Evolutionary conservation across 1,140 invertebrate species (phyloP), one percentile per base, ranked within the genome.

Genomic region (Drosophila nebulosa): DNA sequence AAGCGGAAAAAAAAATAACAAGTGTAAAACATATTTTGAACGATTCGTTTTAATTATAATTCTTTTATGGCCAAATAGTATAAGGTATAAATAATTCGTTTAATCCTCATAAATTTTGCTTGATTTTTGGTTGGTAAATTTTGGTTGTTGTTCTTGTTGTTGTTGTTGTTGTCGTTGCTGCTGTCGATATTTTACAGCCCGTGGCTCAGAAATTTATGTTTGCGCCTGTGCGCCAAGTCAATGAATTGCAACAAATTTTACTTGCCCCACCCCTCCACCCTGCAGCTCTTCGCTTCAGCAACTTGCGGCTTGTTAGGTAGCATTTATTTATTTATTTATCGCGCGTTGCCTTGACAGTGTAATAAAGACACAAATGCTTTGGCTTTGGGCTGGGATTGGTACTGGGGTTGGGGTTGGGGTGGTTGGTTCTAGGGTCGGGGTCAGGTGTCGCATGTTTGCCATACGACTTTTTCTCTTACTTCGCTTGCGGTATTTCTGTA

Each of bases 241-340:
- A 85, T 85, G 81, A 85, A 85, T 85, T 85, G 81, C 81, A 85
- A 85, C 81, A 85, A 85, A 85, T 85, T 85, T 86, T 71, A 74
- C 65, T 68, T 71, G 66, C 59, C 62, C 55, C 71, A 55, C 26
- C 70, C 60, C n/a, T n/a, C n/a, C n/a, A n/a, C n/a, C 21, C 36
- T 32, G 4, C 36, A 14, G 12, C 12, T 12, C 42, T 62, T 55
- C 39, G 50, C 52, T 74, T 63, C 71, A 74, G 39, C 18, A 46
- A 64, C 74, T 81, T 86, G 74, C 67, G 78, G 81, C 78, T 85
- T 84, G 80, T 84, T 84, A 84, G 80, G 73, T 77, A 65, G 80
- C 77, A 80, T 85, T 85, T 85, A 85, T 86, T 85, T 86, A 86
- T 85, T 85, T 85, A 85, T 85, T 86, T 85, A 85, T 85, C 78